Base-by-base conservation (phyloP, 2,888 invertebrate species). In the Ornithoptera alexandrae region DNA sequence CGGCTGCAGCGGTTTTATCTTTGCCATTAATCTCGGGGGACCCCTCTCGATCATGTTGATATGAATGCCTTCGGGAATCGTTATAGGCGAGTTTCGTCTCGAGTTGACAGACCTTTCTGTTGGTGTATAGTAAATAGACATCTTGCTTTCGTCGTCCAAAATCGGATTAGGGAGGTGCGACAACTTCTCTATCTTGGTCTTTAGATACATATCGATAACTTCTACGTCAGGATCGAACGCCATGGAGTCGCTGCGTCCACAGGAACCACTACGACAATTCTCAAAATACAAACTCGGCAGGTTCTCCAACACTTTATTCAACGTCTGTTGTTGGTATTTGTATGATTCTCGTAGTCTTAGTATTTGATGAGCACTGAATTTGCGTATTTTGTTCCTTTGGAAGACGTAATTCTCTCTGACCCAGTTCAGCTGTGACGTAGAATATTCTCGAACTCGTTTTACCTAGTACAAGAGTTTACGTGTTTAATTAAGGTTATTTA, bases 351-450 rank as follows among this genome's bases (percentile, higher is more conserved):
- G 95, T 61, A 98, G 90, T 66, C 97, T 94, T 62, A 98, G 92
- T 71, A 98, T 95, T 88, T 98, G 98, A 84, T 97, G 97, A 24
- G 97, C 96, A 90, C 98, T 98, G 91, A 98, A 98, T 88, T 98
- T 98, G 64, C 98, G 94, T 74, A 98, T 97, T 88, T 98, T 96
- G 88, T 98, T 97, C 70, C 98, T 94, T 88, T 98, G 98, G 94
- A 97, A 97, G 84, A 98, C 97, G 90, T 98, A 98, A 89, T 98
- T 98, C 86, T 98, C 98, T 72, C 98, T 94, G 76, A 98, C 97
- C 96, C 97, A 97, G 88, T 97, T 97, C 78, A 98, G 93, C 88
- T 98, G 98, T 72, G 95, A 94, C 56, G 97, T 96, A 24, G 98
- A 98, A 86, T 98, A 98, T 81, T 98, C 98, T 70, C 98, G 95